Base-by-base conservation (phyloP, 2,113 vertebrate species). In the Spea multiplicata region DNA sequence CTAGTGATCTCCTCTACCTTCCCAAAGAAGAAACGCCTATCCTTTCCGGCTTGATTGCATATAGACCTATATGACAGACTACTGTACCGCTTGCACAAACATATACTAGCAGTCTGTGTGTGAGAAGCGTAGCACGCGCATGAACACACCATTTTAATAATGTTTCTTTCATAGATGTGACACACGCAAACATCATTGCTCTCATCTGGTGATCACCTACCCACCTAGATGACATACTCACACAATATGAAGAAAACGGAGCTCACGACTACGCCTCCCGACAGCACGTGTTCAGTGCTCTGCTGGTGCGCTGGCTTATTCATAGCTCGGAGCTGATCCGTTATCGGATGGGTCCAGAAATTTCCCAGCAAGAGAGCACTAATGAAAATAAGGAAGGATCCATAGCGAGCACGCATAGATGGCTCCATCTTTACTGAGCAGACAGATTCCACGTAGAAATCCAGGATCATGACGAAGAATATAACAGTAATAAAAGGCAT, bases 271-370 rank as follows among this genome's bases (percentile, higher is more conserved):
- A 99, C 97, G 47, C 97, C 97, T 84, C 97, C 96, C 4, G 97
- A 99, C 59, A 98, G 91, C 83, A 99, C 96, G 0, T 99, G 97
- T 81, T 99, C 97, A 0, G 96, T 99, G 89, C 93, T 93, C 82
- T 88, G 86, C 73, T 90, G 93, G 75, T 91, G 90, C 2, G 89
- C 84, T 6, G 93, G 89, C 66, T 87, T 95, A 87, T 93, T 95
- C 84, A 97, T 91, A 78, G 93, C 89, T 76, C 95, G 92, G 71
- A 99, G 92, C 81, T 96, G 96, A 82, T 96, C 94, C 8, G 97
- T 96, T 85, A 98, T 92, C 1, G 96, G 96, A 86, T 97, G 96
- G 0, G 95, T 96, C 97, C 97, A 99, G 85, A 99, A 96, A 87
- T 98, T 96, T 70, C 96, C 96, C 44, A 99, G 93, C 79, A 98